A percentile compares a stretch with the other conserved stretches of the same genome.
phyloP scores from a whole-genome alignment of 2,888 invertebrate species.

The Hirudinaria manillensis region DNA sequence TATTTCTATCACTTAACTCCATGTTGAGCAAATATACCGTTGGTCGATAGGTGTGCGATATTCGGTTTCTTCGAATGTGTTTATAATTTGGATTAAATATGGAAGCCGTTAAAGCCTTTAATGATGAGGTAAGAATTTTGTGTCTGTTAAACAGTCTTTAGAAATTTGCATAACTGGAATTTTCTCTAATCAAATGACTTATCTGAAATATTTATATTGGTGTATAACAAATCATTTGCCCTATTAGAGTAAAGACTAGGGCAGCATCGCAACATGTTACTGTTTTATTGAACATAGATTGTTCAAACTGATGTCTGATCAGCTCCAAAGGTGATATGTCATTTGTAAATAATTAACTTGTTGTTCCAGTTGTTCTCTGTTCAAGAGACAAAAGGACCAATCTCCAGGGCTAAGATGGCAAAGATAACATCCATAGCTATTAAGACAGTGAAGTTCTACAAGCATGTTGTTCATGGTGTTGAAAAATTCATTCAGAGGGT shows the following conservation, averaged over 20 bases:
- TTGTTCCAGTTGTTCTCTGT: constrained; percentile 77
- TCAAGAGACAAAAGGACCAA: constrained; percentile 92
- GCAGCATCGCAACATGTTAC: too few species aligned
- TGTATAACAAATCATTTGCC: too few species aligned
- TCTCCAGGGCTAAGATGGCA: constrained; percentile 98
- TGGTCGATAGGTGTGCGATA: constrained; percentile 1
- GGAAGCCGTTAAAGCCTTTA: constrained; percentile 26
- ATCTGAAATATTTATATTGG: too few species aligned
- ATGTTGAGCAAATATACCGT: constrained; percentile 4
- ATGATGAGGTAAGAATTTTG: constrained; percentile 16
- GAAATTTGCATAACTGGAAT: too few species aligned
- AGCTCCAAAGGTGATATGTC: too few species aligned
- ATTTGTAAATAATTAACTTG: not conserved
- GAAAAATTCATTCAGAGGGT: constrained; percentile 94
- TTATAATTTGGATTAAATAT: constrained; percentile 13
- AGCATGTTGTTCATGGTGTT: constrained; percentile 98
- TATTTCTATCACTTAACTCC: not conserved
- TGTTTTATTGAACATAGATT: too few species aligned
- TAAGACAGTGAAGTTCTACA: constrained; percentile 97
- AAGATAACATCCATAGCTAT: constrained; percentile 92
- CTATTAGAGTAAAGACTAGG: too few species aligned
- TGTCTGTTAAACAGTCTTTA: too few species aligned
- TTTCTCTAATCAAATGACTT: too few species aligned
- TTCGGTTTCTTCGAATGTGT: constrained; percentile 2
- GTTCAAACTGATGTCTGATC: too few species aligned